These are phyloP conservation scores for Atopsyche davidsoni DNA, from an alignment of 1,140 invertebrate species.

Conservation along the genomic window DNA sequence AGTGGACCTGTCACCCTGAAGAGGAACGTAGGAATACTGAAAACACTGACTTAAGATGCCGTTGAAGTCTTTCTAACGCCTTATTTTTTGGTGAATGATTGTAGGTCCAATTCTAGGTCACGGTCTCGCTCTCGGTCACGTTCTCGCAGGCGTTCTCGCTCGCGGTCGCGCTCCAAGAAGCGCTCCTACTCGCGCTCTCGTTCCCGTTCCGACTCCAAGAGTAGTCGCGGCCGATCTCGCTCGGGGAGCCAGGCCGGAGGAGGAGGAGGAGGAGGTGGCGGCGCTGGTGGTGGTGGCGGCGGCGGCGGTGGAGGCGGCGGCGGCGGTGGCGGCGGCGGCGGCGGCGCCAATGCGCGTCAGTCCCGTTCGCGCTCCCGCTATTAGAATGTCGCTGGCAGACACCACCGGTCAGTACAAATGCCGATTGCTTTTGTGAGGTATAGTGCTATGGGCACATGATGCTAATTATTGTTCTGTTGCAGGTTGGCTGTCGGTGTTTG, in stretches of 20 bases:
- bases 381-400: too few relatives aligned
- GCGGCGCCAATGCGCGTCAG: not conserved
- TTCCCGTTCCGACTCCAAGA: slow-evolving; percentile 45
- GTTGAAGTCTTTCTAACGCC: too few relatives aligned
- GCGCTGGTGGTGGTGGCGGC: too few relatives aligned
- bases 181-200: slow-evolving; percentile 30
- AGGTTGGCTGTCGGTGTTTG: not conserved
- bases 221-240: slow-evolving; percentile 42
- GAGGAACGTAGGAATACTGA: too few relatives aligned
- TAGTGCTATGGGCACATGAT: not conserved
- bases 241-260: slow-evolving; percentile 22
- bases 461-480: not conserved
- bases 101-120: slow-evolving; percentile 31
- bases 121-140: slow-evolving; percentile 42
- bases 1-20: too few relatives aligned
- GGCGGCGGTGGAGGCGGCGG: not conserved
- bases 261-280: slow-evolving; percentile 1
- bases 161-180: slow-evolving; percentile 36
- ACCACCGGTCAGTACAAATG: too few relatives aligned
- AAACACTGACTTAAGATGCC: too few relatives aligned
- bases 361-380: not conserved
- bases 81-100: slow-evolving; percentile 19
- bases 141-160: slow-evolving; percentile 36
- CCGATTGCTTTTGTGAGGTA: not conserved
- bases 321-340: slow-evolving; percentile 1